These are phyloP conservation scores for Crypturellus undulatus DNA, from an alignment of 2,113 vertebrate genomes.

Conservation along the genomic window DNA sequence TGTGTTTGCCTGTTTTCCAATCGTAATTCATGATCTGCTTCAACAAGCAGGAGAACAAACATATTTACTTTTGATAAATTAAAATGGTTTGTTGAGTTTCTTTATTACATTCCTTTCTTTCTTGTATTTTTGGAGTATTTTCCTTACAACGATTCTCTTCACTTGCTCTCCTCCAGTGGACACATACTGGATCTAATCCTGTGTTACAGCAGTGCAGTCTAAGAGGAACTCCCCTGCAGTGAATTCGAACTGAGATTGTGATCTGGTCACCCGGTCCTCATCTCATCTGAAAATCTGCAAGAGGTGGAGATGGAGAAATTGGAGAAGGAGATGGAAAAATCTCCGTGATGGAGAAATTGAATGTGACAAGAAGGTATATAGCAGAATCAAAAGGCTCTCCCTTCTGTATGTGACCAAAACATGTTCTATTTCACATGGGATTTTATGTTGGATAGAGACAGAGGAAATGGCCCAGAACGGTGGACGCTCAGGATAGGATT, in stretches of 20 bases:
- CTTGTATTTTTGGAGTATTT: background rate
- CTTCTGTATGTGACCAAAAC: no score
- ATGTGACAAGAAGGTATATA: background rate
- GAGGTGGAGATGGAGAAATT: no score
- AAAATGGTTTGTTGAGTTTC: background rate
- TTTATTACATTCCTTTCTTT: background rate
- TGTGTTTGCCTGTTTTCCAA: conserved; percentile 45
- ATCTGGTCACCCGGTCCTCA: background rate
- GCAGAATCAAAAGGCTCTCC: background rate
- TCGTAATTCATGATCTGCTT: conserved; percentile 44
- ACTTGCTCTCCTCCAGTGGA: background rate
- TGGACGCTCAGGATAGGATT: background rate
- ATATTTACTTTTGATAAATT: conserved; percentile 54
- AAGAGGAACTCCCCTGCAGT: background rate
- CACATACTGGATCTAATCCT: background rate
- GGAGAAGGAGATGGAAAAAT: no score
- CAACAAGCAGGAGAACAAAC: conserved; percentile 52
- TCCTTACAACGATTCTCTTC: background rate
- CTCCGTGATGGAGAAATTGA: background rate
- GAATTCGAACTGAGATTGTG: background rate
- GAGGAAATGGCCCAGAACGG: background rate
- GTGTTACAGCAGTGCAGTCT: background rate
- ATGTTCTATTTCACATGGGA: background rate
- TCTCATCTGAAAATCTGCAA: background rate
- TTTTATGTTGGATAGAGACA: background rate